phyloP scores from a whole-genome alignment of 2,888 invertebrate species.

The Sericinus montela region DNA sequence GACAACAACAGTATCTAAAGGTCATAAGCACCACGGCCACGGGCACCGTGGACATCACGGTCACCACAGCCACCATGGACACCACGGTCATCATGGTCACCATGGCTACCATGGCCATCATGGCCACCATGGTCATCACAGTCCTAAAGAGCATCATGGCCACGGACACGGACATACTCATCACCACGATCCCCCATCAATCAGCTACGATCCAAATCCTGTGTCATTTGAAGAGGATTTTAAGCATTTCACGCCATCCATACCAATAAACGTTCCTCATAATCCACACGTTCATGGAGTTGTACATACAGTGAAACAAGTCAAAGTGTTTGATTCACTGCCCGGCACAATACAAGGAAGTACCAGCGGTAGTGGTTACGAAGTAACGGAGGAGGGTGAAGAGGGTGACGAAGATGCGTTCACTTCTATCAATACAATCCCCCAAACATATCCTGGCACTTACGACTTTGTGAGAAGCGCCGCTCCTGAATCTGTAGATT shows the following conservation, averaged over 20 bases:
- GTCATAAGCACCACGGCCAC: slow-evolving; percentile 20
- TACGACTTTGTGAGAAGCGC: slow-evolving; percentile 49
- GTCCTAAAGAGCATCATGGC: slow-evolving; percentile 28
- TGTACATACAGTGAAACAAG: slow-evolving; percentile 63
- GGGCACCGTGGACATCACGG: slow-evolving; percentile 23
- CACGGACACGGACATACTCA: slow-evolving; percentile 40
- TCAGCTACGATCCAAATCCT: slow-evolving; percentile 30
- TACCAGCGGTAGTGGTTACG: slow-evolving; percentile 44
- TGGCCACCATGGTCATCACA: slow-evolving; percentile 27
- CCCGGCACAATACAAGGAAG: slow-evolving; percentile 46
- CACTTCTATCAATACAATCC: slow-evolving; percentile 49
- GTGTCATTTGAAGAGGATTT: slow-evolving; percentile 52
- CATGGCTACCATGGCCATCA: slow-evolving; percentile 28
- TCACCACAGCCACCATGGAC: slow-evolving; percentile 23
- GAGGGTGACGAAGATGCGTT: slow-evolving; percentile 59
- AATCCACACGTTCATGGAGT: slow-evolving; percentile 43
- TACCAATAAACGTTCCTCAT: slow-evolving; percentile 35
- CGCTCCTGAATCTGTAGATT: slow-evolving; percentile 43
- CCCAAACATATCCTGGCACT: slow-evolving; percentile 54
- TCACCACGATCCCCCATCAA: slow-evolving; percentile 40
- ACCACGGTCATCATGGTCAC: slow-evolving; percentile 36
- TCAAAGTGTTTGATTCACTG: slow-evolving; percentile 61
- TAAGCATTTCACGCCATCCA: slow-evolving; percentile 42
- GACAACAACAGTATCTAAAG: slow-evolving; percentile 47
- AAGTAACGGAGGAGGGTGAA: slow-evolving; percentile 64